Base-by-base conservation (phyloP, 2,888 invertebrate genomes). In the Rotaria sp. region DNA sequence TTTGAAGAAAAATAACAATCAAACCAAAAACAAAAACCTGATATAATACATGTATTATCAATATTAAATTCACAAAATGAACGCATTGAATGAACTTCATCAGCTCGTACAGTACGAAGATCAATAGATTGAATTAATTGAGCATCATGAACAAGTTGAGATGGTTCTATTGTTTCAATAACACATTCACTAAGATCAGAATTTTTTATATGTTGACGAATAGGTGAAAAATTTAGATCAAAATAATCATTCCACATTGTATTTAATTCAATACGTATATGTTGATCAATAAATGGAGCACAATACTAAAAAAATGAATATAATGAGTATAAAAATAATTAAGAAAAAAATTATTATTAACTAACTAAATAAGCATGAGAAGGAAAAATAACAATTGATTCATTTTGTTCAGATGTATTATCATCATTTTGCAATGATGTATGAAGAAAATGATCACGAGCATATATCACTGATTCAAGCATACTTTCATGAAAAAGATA, bases 401-500 rank as follows among this genome's bases (percentile, higher is more conserved):
- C 45, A 80, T 10, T n/a, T 24, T 10, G 26, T 80, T 41, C 41
- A 45, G n/a, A 24, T 41, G 80, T 80, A 45, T n/a, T 45, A 45
- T 80, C 80, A n/a, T 80, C 80, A 45, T 41, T 41, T n/a, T 11
- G n/a, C 26, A n/a, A 15, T 80, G 45, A 80, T 80, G 24, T 11
- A 5, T n/a, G 80, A 45, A 80, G 45, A 80, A 80, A 80, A 80
- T 41, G 41, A 45, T 80, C 45, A 80, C 80, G 80, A 45, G 80
- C 80, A 80, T 80, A 80, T 26, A 80, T 80, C 3, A 80, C 45
- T 0, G 80, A 80, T 74, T 89, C 89, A 15, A 91, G 88, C 91
- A 91, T 91, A 2, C 90, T 90, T 87, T 91, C 91, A 85, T 91
- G 91, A 1, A 91, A 88, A 41, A 91, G 88, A 87, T 91, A 91